These are phyloP conservation scores for Tragelaphus eurycerus DNA, from an alignment of 2,797 vertebrate species.

Conservation along the genomic window DNA sequence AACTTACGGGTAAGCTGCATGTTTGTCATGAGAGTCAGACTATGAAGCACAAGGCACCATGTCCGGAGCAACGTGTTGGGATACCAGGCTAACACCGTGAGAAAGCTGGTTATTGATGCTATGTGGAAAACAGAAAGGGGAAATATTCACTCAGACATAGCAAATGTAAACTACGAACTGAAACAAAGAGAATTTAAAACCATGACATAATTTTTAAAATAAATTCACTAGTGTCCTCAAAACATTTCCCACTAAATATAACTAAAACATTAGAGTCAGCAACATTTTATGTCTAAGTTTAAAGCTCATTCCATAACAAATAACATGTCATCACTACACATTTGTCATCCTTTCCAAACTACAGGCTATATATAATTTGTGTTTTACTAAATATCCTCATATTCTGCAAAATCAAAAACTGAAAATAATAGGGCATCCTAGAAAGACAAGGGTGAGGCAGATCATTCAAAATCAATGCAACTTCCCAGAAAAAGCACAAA, in stretches of 20 bases:
- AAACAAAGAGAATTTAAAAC: background rate
- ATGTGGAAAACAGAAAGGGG: conserved; percentile 54
- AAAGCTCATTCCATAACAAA: background rate
- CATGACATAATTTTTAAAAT: background rate
- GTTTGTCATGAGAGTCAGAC: conserved; percentile 98
- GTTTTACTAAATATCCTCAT: background rate
- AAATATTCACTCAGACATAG: background rate
- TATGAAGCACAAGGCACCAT: conserved; percentile 99
- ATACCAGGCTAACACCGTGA: conserved; percentile 97
- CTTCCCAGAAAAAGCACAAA: background rate
- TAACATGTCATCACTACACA: background rate
- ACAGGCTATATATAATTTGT: background rate
- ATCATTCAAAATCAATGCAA: background rate
- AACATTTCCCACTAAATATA: background rate
- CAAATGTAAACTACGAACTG: background rate
- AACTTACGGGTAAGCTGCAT: conserved; percentile 95
- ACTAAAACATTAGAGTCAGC: background rate
- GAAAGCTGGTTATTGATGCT: conserved; percentile 98
- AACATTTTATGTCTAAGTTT: background rate
- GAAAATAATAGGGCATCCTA: background rate
- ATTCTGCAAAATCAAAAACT: background rate
- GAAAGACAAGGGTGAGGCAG: background rate
- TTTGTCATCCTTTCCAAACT: background rate
- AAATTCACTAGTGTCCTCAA: background rate
- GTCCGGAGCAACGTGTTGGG: conserved; percentile 97